These are phyloP conservation scores for Argyrosomus regius DNA, from an alignment of 2,797 vertebrate genomes.

Conservation along the genomic window DNA sequence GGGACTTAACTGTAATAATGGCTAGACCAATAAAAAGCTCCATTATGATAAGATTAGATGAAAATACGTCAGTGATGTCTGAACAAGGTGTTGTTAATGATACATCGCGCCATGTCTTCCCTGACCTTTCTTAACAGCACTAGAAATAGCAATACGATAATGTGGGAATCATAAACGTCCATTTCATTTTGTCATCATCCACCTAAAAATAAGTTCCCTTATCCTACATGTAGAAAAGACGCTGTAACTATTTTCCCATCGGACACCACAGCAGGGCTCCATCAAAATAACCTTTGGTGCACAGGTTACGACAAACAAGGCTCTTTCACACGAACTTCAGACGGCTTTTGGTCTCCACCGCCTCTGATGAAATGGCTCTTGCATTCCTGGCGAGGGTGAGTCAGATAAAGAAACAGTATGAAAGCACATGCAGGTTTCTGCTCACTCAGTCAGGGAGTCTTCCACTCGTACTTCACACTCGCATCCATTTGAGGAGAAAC, in stretches of 20 bases:
- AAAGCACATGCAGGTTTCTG: constrained; percentile 23
- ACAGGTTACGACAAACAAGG: constrained; percentile 73
- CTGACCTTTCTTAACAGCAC: neutral
- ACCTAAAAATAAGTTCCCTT: too few relatives aligned
- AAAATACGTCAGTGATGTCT: constrained; percentile 16
- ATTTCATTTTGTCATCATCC: neutral
- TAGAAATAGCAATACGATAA: neutral
- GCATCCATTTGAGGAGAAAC: neutral
- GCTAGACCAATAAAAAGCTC: constrained; percentile 59
- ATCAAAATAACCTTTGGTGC: constrained; percentile 81
- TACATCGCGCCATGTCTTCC: constrained; percentile 3
- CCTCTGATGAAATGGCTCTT: constrained; percentile 52
- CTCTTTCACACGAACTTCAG: constrained; percentile 81
- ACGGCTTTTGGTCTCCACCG: constrained; percentile 79
- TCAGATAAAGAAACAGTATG: constrained; percentile 56
- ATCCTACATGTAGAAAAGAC: constrained; percentile 1
- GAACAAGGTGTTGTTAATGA: constrained; percentile 31
- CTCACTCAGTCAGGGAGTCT: neutral
- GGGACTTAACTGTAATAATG: constrained; percentile 24
- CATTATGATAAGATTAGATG: constrained; percentile 45
- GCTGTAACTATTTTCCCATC: constrained; percentile 10
- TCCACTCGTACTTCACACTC: neutral
- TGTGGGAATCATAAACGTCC: neutral
- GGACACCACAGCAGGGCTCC: constrained; percentile 58
- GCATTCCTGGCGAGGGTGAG: constrained; percentile 77